phyloP scores from a whole-genome alignment of 2,113 vertebrate genomes.

The Xyliphius kryptos region DNA sequence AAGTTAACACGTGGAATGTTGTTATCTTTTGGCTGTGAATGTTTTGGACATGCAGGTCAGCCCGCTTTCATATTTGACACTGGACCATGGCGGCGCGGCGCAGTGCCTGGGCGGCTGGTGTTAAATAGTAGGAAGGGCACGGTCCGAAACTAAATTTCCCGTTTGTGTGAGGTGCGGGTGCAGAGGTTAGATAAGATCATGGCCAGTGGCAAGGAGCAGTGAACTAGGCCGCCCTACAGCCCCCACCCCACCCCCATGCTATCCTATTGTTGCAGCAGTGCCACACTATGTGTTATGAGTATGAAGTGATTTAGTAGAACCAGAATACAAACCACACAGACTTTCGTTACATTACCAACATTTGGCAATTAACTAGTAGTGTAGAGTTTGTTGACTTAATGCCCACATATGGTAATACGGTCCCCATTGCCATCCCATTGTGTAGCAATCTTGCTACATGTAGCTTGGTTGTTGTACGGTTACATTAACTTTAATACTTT shows the following conservation, averaged over 20 bases:
- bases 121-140: slow-evolving; percentile 89
- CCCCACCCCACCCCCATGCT: slow-evolving; percentile 15
- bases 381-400: no score
- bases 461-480: no score
- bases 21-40: neutral
- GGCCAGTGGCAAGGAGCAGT: slow-evolving; percentile 49
- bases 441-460: no score
- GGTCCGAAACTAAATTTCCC: slow-evolving; percentile 75
- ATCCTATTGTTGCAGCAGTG: slow-evolving; percentile 22
- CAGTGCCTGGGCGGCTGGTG: slow-evolving; percentile 58
- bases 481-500: no score
- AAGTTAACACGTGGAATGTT: no score
- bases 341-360: no score
- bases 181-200: slow-evolving; percentile 72
- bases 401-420: no score
- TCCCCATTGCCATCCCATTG: no score
- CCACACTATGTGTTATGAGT: slow-evolving; percentile 15
- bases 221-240: slow-evolving; percentile 39
- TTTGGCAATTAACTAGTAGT: no score
- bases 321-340: no score
- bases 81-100: slow-evolving; percentile 30
- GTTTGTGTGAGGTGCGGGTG: slow-evolving; percentile 53
- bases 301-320: slow-evolving; percentile 4
- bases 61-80: slow-evolving; percentile 11
- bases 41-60: slow-evolving; percentile 3